Evolutionary conservation across 1,140 invertebrate species (phyloP), one percentile per base, ranked within the genome.

Genomic region (Philopotamus ludificatus): DNA sequence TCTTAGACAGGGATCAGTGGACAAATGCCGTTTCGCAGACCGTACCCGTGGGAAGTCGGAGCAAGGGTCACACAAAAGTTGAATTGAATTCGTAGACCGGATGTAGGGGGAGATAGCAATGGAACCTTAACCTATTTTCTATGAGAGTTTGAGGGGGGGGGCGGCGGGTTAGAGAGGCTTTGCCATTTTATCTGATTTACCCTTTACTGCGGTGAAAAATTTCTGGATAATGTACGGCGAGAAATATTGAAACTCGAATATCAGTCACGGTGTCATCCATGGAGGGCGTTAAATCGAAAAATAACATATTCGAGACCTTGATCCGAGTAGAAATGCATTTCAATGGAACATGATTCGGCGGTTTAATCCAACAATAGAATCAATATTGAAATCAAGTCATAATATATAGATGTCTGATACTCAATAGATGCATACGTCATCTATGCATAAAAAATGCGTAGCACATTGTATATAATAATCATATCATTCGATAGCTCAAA

Each of bases 11-110:
- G n/a, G n/a, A n/a, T n/a, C n/a, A n/a, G n/a, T n/a, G n/a, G 4
- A 34, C 28, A 34, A 34, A 10, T 53, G 23, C 28, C 23, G 10
- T 53, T 34, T 53, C 28, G 20, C 50, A 15, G 47, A 49, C 18
- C 53, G 16, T 55, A 34, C 53, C 28, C n/a, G 18, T 39, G 53
- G 53, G 39, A 58, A 18, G 39, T 44, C 25, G 7, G 3, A 57
- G 53, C 41, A 22, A 21, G 55, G 55, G 41, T 44, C 55, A 45
- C 55, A 58, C 55, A 58, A 58, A 58, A 58, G 55, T 58, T 58
- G 55, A 25, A 58, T 58, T 58, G 55, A 58, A 58, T 58, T 45
- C 55, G 39, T 15, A 3, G 41, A 22, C 41, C 21, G 21, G 20
- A 58, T 45, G 16, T 41, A 1, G 3, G 3, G 20, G 51, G 28